These are phyloP conservation scores for Drosophila santomea DNA, from an alignment of 1,140 invertebrate species.

Conservation along the genomic window DNA sequence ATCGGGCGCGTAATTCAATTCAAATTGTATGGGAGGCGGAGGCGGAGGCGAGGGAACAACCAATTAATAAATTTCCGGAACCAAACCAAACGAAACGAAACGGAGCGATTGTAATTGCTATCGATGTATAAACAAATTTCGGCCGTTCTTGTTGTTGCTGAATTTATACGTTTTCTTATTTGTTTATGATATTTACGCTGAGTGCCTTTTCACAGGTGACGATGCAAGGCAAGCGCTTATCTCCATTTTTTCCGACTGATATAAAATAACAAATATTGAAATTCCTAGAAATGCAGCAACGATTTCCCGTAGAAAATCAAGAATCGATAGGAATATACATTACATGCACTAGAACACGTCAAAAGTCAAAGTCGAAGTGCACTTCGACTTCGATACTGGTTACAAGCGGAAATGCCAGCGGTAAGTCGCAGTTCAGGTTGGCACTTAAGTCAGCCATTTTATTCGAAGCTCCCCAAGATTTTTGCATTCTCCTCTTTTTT, in stretches of 20 bases:
- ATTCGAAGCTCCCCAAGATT: conserved; percentile 8
- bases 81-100: conserved; percentile 9
- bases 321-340: conserved; percentile 27
- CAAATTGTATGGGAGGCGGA: conserved; percentile 26
- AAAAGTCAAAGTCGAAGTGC: conserved; percentile 36
- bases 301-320: conserved; percentile 26
- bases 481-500: conserved; percentile 34
- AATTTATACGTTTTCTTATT: conserved; percentile 28
- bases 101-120: conserved; percentile 46
- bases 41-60: conserved; percentile 24
- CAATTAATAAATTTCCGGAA: conserved; percentile 53
- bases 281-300: conserved; percentile 32
- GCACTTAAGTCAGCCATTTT: conserved; percentile 26
- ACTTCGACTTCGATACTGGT: conserved; percentile 10
- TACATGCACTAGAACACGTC: conserved; percentile 17
- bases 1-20: conserved; percentile 54
- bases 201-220: conserved; percentile 47
- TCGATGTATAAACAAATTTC: conserved; percentile 50
- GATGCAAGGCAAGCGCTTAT: conserved; percentile 29
- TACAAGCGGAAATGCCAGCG: conserved; percentile 19
- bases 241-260: conserved; percentile 28
- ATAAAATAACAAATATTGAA: conserved; percentile 55
- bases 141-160: conserved; percentile 11
- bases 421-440: conserved; percentile 5
- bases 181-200: conserved; percentile 46